A percentile compares a stretch with the other conserved stretches of the same genome.
Evolutionary conservation across 1,140 invertebrate species (phyloP).

Genomic region (Meloidogyne exigua): DNA sequence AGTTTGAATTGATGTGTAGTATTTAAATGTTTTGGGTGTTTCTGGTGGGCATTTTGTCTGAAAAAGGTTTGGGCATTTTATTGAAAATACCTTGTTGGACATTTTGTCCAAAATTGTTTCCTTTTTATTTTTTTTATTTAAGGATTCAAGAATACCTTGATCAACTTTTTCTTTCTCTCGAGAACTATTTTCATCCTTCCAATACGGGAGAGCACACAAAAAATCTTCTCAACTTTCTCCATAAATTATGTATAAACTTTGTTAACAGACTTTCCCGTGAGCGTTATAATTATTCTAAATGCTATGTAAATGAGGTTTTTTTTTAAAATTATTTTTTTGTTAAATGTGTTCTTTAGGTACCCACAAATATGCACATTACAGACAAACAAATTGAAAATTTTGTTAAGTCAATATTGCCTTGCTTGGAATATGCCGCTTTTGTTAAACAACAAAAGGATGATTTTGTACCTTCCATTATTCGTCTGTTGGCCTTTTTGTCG

Average conservation of each 20-base stretch:
- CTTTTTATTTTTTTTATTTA: conserved; percentile 56
- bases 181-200: conserved; percentile 85
- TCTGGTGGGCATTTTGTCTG: no score
- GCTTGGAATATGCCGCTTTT: conserved; percentile 76
- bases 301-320: conserved; percentile 23
- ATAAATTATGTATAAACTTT: conserved; percentile 40
- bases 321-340: background rate
- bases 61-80: no score
- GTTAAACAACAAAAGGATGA: conserved; percentile 71
- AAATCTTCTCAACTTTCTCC: conserved; percentile 46
- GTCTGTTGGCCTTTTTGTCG: conserved; percentile 75
- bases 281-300: conserved; percentile 38
- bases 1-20: no score
- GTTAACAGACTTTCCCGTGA: conserved; percentile 52
- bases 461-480: conserved; percentile 73
- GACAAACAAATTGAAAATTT: conserved; percentile 82
- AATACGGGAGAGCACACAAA: conserved; percentile 72
- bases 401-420: conserved; percentile 73
- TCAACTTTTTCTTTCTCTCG: conserved; percentile 78
- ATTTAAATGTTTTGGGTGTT: no score
- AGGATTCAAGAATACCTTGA: conserved; percentile 74
- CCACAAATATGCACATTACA: conserved; percentile 73
- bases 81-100: no score
- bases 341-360: conserved; percentile 70
- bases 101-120: background rate